phyloP scores from a whole-genome alignment of 2,888 invertebrate species.

The Lithophane leautieri region DNA sequence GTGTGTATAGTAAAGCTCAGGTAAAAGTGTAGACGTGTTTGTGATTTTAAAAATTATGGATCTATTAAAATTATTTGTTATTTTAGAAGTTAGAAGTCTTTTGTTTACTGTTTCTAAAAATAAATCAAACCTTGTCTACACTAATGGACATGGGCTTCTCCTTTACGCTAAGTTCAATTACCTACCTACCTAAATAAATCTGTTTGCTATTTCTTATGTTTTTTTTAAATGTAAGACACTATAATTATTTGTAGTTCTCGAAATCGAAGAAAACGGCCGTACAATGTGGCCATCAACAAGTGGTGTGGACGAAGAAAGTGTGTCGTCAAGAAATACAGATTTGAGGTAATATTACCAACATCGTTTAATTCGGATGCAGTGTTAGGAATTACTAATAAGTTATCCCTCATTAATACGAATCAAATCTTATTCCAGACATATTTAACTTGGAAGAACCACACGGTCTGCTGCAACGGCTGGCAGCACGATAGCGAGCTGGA shows the following conservation, averaged over 20 bases:
- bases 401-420: background rate
- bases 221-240: background rate
- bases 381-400: background rate
- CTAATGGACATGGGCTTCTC: background rate
- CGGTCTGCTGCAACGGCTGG: conserved; percentile 85
- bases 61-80: background rate
- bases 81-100: background rate
- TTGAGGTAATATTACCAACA: conserved; percentile 69
- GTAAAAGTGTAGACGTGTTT: conserved; percentile 54
- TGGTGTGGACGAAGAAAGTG: conserved; percentile 79
- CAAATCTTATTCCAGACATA: conserved; percentile 75
- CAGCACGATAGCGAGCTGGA: conserved; percentile 77
- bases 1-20: conserved; percentile 74
- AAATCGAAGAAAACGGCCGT: conserved; percentile 61
- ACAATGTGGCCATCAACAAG: conserved; percentile 69
- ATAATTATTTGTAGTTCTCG: conserved; percentile 53
- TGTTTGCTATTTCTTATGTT: background rate
- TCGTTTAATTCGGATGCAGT: background rate
- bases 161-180: background rate
- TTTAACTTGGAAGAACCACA: conserved; percentile 71
- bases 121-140: background rate
- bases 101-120: background rate
- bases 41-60: background rate
- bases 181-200: background rate
- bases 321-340: conserved; percentile 70